phyloP scores from a whole-genome alignment of 2,888 invertebrate genomes.

The Apocheima hispidaria region DNA sequence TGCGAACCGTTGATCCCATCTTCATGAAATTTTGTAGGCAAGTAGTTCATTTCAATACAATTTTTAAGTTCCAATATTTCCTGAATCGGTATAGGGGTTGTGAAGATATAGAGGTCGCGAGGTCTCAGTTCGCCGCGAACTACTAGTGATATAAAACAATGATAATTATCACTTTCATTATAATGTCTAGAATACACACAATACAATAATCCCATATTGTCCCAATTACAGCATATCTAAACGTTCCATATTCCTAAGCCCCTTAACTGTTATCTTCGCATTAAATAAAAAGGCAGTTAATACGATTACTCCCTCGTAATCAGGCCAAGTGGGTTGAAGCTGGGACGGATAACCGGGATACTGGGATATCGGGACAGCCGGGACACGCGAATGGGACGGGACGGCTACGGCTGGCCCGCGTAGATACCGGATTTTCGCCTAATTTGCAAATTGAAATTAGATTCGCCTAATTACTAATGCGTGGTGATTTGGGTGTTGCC shows the following conservation, averaged over 20 bases:
- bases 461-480: conserved; percentile 42
- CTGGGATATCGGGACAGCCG: conserved; percentile 5
- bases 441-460: conserved; percentile 46
- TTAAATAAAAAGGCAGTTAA: conserved; percentile 35
- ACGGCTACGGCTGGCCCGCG: conserved; percentile 20
- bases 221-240: conserved; percentile 26
- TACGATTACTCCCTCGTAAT: conserved; percentile 33
- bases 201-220: neutral
- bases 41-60: no score
- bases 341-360: conserved; percentile 31
- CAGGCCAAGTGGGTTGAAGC: conserved; percentile 30
- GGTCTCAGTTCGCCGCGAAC: no score
- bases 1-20: no score
- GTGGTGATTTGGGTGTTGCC: conserved; percentile 6
- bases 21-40: no score
- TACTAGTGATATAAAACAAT: no score
- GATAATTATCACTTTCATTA: no score
- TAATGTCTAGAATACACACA: conserved; percentile 6
- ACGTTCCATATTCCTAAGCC: conserved; percentile 17
- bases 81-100: no score
- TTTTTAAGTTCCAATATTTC: no score
- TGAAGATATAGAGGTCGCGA: no score
- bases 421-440: conserved; percentile 36
- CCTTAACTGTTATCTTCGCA: conserved; percentile 30
- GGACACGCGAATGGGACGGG: conserved; percentile 24